Base-by-base conservation (phyloP, 2,888 invertebrate species). In the Hypomecis atomaria region DNA sequence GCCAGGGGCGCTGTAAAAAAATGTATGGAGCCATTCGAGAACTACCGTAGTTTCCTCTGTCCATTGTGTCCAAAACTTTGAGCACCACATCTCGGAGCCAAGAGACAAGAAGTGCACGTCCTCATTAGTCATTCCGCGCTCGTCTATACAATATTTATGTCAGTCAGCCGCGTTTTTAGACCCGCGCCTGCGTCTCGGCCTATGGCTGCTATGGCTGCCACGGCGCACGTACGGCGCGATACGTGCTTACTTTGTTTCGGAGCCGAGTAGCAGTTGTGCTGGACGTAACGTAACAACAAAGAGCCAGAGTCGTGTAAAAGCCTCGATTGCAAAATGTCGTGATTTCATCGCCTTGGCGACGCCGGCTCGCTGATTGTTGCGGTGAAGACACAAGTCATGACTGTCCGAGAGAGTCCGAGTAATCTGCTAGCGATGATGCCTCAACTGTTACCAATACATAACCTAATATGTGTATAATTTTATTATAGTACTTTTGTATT, bases 101-200 rank as follows among this genome's bases (percentile, higher is more conserved):
- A 34, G 54, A 54, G 45, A 58, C 65, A 56, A 69, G 59, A 79
- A 74, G 78, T 76, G 84, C 83, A 79, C 80, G 81, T 71, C 77
- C 85, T 88, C 88, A 89, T 89, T 84, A 84, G 66, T 79, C 75
- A 90, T 89, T 86, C 90, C 71, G 79, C 77, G 74, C 88, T 87
- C 89, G 89, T 90, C 85, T 85, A 83, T 88, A 88, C 85, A 76
- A 88, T 89, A 89, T 89, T 88, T 80, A 90, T 89, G 89, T 88
- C 87, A 89, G 79, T 82, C 84, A 74, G 79, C 64, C 77, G 80
- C 74, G 81, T 81, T 84, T 81, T 84, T 83, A 82, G 79, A 78
- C 76, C 74, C 75, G 73, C 73, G 70, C 71, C 66, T 70, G 65
- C 71, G 58, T 71, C 62, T 62, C 67, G 13, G 42, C 43, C 49